Conservation (phyloP, 35 echinoderm and acorn worm species). For the Chiridota heheva region DNA sequence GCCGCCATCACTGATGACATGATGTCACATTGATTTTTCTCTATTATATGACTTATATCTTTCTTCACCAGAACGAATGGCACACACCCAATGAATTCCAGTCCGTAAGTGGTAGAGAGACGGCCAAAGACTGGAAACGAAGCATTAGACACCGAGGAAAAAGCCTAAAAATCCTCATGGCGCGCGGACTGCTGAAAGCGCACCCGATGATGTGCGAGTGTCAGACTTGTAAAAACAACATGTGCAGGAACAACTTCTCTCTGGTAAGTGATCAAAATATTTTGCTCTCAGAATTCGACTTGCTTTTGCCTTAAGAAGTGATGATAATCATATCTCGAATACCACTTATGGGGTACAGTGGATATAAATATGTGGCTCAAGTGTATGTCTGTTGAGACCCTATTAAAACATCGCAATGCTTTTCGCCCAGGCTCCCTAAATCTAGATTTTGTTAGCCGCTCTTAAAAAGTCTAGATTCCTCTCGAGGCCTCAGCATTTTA, state of each 20-base stretch:
- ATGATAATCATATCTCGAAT: too few species aligned
- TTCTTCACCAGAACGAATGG: conserved; percentile 58
- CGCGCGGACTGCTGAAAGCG: conserved; percentile 69
- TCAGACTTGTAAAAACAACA: conserved; percentile 36
- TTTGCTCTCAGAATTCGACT: too few species aligned
- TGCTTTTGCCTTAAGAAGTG: too few species aligned
- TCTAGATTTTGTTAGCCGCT: too few species aligned
- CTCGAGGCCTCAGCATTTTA: too few species aligned
- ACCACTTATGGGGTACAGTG: too few species aligned
- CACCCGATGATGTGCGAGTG: conserved; percentile 78
- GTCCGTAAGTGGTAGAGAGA: conserved; percentile 88
- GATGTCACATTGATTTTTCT: neutral
- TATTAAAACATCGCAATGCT: too few species aligned
- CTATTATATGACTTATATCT: neutral
- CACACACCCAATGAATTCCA: conserved; percentile 96
- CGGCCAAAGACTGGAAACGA: conserved; percentile 99
- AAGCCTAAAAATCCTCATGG: conserved; percentile 89
- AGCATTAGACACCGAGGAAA: conserved; percentile 94
- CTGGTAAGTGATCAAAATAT: conserved; percentile 34
- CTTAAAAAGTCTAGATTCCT: too few species aligned
- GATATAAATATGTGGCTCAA: too few species aligned
- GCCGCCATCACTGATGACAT: too few species aligned
- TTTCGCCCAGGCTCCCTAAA: too few species aligned
- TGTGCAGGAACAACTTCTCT: conserved; percentile 29
- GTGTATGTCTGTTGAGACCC: too few species aligned